These are phyloP conservation scores for Brachionus koreanus DNA, from an alignment of 1,140 invertebrate species.

Conservation along the genomic window DNA sequence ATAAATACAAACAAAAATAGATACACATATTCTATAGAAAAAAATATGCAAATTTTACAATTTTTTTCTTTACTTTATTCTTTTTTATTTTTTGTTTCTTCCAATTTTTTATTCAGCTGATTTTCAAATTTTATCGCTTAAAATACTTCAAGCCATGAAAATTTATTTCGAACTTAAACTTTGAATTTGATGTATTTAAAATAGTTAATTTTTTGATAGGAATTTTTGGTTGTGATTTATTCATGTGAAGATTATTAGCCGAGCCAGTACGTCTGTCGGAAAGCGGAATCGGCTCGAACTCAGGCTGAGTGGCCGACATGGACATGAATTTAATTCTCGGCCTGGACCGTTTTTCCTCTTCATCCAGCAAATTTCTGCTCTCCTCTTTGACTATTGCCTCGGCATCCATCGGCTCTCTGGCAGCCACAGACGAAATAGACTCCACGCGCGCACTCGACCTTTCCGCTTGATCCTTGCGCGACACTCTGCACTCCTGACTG, in stretches of 20 bases:
- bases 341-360: not conserved
- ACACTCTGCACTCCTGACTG: not conserved
- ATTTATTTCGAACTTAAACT: slow-evolving; percentile 41
- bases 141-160: slow-evolving; percentile 40
- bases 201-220: not conserved
- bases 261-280: not conserved
- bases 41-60: not conserved
- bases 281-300: not conserved
- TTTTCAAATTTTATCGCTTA: not conserved
- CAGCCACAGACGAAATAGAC: not conserved
- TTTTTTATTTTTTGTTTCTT: too few relatives aligned
- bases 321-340: not conserved
- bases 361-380: not conserved
- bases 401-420: not conserved
- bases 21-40: not conserved
- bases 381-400: not conserved
- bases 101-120: too few relatives aligned
- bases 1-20: not conserved
- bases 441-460: not conserved
- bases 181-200: slow-evolving; percentile 28
- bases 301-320: not conserved
- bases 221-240: not conserved
- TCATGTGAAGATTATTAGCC: not conserved
- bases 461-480: not conserved
- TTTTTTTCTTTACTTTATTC: too few relatives aligned